Base-by-base conservation (phyloP, 2,113 vertebrate species). In the Cavia aperea region DNA sequence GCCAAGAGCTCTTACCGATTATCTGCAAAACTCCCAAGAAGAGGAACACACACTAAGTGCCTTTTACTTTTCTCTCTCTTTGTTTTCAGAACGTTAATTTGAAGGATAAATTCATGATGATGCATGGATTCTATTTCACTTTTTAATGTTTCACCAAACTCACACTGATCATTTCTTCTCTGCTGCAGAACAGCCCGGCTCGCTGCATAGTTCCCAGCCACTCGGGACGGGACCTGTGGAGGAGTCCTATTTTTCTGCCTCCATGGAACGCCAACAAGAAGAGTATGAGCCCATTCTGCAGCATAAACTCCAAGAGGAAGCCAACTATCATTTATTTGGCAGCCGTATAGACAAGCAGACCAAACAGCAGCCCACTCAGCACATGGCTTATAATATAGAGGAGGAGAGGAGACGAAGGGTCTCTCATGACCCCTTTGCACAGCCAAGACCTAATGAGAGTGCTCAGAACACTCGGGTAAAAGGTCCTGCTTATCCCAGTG, bases 191-290 rank as follows among this genome's bases (percentile, higher is more conserved):
- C 96, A 96, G 19, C 99, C 99, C 0, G 94, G 95, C 70, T 98
- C 98, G 0, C 96, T 99, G 65, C 97, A 98, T 93, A 99, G 99
- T 92, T 98, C 98, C 9, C 98, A 98, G 33, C 97, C 95, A 49
- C 89, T 97, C 0, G 3, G 9, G 1, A 86, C 54, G 10, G 96
- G 92, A 3, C 79, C 96, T 1, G 75, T 96, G 78, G 96, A 98
- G 0, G 97, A 97, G 77, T 96, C 72, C 75, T 77, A 92, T 65
- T 97, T 98, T 84, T 89, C 90, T 36, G 65, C 97, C 13, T 93
- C 3, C 46, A 7, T 43, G 1, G 60, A 43, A 3, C 96, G 97
- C 15, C 95, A 94, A 54, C 98, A 98, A 0, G 96, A 98, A 75
- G 98, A 99, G 96, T 97, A 86, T 72, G 97, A 97, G 79, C 87